Base-by-base conservation (phyloP, 2,113 vertebrate genomes). In the Chaetura pelagica region DNA sequence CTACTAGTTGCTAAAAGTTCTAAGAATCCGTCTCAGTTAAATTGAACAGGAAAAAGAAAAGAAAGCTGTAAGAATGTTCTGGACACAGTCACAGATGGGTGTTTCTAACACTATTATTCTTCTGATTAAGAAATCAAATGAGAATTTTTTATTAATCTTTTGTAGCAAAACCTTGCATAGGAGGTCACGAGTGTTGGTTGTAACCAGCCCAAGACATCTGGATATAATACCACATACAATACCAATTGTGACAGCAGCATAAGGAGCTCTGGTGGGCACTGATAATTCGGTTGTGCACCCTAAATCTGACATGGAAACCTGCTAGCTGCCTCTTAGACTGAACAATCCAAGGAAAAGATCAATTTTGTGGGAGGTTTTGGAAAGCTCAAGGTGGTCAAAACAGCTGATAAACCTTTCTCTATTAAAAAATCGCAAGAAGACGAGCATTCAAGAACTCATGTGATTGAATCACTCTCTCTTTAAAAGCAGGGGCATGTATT, bases 11-110 rank as follows among this genome's bases (percentile, higher is more conserved):
- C 81, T 75, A 48, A 74, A 96, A 55, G 23, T 74, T 78, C 66
- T 89, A 67, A 95, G 88, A 94, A 74, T 79, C 49, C 85, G 46
- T 66, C 67, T 40, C 62, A 61, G 61, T 46, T 73, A 80, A 88
- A 90, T 44, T 35, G 20, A 94, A 94, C 46, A 88, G n/a, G 55
- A 87, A 95, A 93, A 90, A 81, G 51, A 62, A 83, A 86, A 38
- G 30, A 95, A 95, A 82, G 68, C 40, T 77, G 12, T 88, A 87
- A 93, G 81, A 77, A 63, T 88, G 76, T 20, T 10, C 49, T 92
- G 42, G 48, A 26, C 35, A 32, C 3, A 26, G 26, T 48, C 68
- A 86, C 29, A 78, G 42, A 42, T 30, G 20, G 14, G 14, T 94
- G n/a, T 80, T 67, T n/a, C 26, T 72, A 64, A 15, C 19, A 22